phyloP scores from a whole-genome alignment of 2,797 vertebrate genomes.

The Lacerta bilineata region DNA sequence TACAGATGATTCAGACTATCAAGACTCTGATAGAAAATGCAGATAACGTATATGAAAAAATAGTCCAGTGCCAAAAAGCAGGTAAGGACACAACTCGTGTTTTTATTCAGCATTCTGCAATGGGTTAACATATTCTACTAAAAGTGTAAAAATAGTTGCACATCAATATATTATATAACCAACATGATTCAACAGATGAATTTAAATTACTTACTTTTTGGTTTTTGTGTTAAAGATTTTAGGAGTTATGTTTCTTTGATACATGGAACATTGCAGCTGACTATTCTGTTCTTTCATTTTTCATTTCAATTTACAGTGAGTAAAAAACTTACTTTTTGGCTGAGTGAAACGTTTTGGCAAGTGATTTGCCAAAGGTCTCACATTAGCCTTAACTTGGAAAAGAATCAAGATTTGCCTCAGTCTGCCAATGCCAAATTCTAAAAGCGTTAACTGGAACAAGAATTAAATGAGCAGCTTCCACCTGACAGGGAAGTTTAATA shows the following conservation, averaged over 20 bases:
- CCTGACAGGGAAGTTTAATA: constrained; percentile 20
- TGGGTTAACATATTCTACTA: background rate
- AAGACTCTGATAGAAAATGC: constrained; percentile 89
- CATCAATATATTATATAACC: background rate
- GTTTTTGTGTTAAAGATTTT: constrained; percentile 13
- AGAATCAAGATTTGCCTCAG: background rate
- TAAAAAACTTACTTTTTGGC: constrained; percentile 11
- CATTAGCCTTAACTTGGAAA: constrained; percentile 28
- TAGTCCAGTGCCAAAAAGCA: constrained; percentile 94
- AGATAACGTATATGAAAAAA: constrained; percentile 90
- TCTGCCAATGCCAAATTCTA: background rate
- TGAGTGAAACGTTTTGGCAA: constrained; percentile 1
- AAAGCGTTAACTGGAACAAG: constrained; percentile 11
- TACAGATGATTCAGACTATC: constrained; percentile 96
- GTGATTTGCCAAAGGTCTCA: constrained; percentile 8
- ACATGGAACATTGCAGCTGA: background rate
- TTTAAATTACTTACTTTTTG: background rate
- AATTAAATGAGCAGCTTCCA: constrained; percentile 13
- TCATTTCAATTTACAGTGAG: background rate
- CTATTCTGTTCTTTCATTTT: background rate
- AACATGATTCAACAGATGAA: background rate
- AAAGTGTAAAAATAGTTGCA: background rate
- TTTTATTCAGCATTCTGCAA: background rate
- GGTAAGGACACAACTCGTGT: constrained; percentile 81
- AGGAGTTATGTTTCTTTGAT: background rate